Conservation (phyloP, 1,140 invertebrate genomes). For the Babylonia areolata region DNA sequence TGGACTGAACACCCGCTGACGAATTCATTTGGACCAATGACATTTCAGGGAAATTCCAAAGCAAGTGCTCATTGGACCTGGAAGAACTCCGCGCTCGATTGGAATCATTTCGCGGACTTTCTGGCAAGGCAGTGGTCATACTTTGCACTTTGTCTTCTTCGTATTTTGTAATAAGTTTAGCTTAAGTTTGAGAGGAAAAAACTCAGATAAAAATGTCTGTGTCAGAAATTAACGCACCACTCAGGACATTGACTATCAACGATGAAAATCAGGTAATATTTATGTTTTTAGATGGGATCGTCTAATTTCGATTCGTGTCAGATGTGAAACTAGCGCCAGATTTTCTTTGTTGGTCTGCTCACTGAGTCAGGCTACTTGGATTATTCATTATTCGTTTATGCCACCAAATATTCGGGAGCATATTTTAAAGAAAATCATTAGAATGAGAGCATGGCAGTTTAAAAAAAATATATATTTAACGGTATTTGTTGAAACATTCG, state of each 20-base stretch:
- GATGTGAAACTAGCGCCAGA: not conserved
- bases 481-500: too few relatives aligned
- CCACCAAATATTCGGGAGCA: too few relatives aligned
- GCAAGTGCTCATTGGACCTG: not conserved
- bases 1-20: not conserved
- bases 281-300: too few relatives aligned
- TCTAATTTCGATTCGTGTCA: not conserved
- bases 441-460: too few relatives aligned
- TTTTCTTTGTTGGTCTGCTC: too few relatives aligned
- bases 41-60: not conserved
- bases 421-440: too few relatives aligned
- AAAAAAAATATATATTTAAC: too few relatives aligned
- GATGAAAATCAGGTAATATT: conserved; percentile 65
- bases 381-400: too few relatives aligned
- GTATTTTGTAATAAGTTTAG: not conserved
- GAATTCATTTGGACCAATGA: conserved; percentile 18
- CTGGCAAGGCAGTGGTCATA: too few relatives aligned
- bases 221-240: not conserved
- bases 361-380: too few relatives aligned
- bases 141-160: too few relatives aligned
- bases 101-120: conserved; percentile 33
- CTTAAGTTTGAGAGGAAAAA: not conserved
- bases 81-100: not conserved
- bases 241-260: conserved; percentile 56
- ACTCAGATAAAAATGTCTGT: conserved; percentile 38